These are phyloP conservation scores for Notocelia uddmanniana DNA, from an alignment of 2,888 invertebrate species.

Conservation along the genomic window DNA sequence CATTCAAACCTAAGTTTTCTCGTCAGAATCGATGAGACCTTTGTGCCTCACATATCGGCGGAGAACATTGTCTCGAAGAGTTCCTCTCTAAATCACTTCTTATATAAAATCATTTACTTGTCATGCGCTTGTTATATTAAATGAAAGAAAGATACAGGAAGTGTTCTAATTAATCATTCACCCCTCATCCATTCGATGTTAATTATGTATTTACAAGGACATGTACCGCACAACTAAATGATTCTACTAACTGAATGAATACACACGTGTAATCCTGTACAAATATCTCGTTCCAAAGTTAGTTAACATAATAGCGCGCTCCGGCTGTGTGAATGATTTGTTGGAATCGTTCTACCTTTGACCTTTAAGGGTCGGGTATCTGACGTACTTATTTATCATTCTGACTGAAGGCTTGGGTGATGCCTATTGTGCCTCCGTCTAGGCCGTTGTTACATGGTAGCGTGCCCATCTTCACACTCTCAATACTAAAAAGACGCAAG, in stretches of 20 bases:
- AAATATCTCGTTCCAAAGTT: constrained; percentile 54
- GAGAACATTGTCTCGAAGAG: too few species aligned
- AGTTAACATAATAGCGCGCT: constrained; percentile 47
- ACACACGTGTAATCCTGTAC: constrained; percentile 49
- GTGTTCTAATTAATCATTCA: neutral
- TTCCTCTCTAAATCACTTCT: too few species aligned
- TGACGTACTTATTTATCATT: constrained; percentile 39
- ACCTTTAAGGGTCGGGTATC: constrained; percentile 30
- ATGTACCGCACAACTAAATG: neutral
- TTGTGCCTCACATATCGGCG: too few species aligned
- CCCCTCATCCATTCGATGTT: neutral
- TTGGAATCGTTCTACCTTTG: constrained; percentile 47
- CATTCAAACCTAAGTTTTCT: too few species aligned
- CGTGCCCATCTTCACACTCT: neutral
- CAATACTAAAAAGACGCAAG: neutral
- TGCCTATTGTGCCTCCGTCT: constrained; percentile 27
- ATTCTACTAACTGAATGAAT: neutral
- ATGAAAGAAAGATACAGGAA: neutral
- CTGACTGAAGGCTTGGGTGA: constrained; percentile 31
- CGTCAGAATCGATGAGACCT: too few species aligned
- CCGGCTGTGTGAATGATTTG: constrained; percentile 51
- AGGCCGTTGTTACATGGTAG: constrained; percentile 16
- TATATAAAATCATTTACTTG: too few species aligned
- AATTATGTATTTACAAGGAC: neutral
- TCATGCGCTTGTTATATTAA: too few species aligned